Evolutionary conservation across 1,140 invertebrate genomes (phyloP), one percentile per base, ranked within the genome.

Genomic region (Oryzaephilus surinamensis): DNA sequence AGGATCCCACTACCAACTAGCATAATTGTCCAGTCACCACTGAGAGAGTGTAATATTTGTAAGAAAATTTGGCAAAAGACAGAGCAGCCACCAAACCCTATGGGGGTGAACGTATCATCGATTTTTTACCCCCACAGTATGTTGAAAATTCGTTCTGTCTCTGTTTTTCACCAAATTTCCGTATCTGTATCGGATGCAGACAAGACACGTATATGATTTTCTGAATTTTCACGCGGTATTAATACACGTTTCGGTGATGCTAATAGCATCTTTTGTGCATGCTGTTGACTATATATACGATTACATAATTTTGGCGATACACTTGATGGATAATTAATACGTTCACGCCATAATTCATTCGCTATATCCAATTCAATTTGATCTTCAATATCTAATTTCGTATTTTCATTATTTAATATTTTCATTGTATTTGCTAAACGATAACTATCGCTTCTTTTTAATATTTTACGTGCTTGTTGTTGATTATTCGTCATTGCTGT

Each of bases 371-470:
- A 66, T 56, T 74, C 70, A 45, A 74, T 71, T 51, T 64, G 60
- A 55, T 72, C 70, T 50, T 59, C 53, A 6, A 60, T 51, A 28
- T 51, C 50, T 5, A 43, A 16, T 34, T 58, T 69, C 36, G 37
- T 42, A 41, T 37, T 32, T 24, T 52, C 51, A 36, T 42, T 28
- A 32, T 48, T 65, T 46, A 14, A 60, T 42, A 44, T 46, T 39
- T 48, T 50, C 63, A 76, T 67, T 28, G 73, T 76, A 63, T 87
- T 89, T 1, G 86, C 86, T 59, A 86, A 73, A 42, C 84, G 76
- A 57, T 90, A 90, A 63, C 84, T 88, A 57, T 88, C 83, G 58
- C 83, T 87, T 28, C 85, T 72, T 64, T 85, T 85, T 58, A 75
- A 18, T 48, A 37, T 37, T 30, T 21, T 8, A 14, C 12, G 20